Evolutionary conservation across 2,113 vertebrate genomes (phyloP).

Genomic region (Macaca nemestrina): DNA sequence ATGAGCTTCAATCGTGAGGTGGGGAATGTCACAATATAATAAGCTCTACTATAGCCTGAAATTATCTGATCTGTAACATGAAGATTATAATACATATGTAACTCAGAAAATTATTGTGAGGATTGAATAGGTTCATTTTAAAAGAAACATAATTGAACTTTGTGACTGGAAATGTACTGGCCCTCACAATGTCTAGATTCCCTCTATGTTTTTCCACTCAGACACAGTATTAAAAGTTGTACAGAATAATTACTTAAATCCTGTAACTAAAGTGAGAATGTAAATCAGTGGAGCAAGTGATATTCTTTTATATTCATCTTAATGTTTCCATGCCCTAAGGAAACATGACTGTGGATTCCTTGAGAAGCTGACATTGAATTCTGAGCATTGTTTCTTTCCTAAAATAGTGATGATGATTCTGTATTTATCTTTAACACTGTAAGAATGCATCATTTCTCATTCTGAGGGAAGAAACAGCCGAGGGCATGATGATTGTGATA

Average conservation of each 20-base stretch:
- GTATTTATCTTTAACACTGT: conserved; percentile 16
- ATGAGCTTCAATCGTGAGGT: background rate
- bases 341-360: background rate
- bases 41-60: background rate
- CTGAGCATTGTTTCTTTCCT: background rate
- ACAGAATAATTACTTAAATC: background rate
- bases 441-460: background rate
- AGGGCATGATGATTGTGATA: background rate
- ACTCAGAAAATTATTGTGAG: background rate
- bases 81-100: background rate
- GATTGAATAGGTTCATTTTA: background rate
- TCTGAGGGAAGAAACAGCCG: background rate
- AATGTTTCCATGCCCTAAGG: background rate
- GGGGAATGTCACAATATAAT: background rate
- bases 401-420: background rate
- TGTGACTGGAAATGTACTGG: background rate
- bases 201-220: background rate
- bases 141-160: background rate
- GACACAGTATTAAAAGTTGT: background rate
- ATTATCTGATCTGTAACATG: background rate
- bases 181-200: background rate
- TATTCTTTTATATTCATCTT: background rate
- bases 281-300: background rate
- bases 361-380: background rate
- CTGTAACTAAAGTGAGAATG: background rate